Percentiles rank a stretch among this genome's conserved stretches.
phyloP scores from a whole-genome alignment of 2,797 vertebrate species.

The Vultur gryphus region DNA sequence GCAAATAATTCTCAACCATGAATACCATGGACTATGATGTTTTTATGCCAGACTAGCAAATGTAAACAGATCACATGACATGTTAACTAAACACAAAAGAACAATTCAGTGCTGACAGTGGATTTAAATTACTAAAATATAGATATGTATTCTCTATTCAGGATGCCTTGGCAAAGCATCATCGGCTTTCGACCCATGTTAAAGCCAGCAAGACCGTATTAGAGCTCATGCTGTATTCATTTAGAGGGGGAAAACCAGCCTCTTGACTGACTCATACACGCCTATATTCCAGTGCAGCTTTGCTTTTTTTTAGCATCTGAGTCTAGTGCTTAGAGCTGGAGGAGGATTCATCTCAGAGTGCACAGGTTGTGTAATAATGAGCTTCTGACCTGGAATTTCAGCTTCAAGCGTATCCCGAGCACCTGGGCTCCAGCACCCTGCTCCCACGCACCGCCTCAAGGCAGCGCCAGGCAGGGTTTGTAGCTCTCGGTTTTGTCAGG shows the following conservation, averaged over 20 bases:
- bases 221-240: not conserved
- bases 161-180: not conserved
- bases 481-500: not conserved
- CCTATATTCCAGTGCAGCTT: not conserved
- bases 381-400: slow-evolving; percentile 23
- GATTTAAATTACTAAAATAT: not conserved
- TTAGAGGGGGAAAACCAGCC: not conserved
- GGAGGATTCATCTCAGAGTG: not conserved
- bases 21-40: not conserved
- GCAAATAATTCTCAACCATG: not conserved
- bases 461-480: not conserved
- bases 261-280: not conserved
- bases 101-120: not conserved
- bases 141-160: not conserved
- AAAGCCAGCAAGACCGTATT: not conserved
- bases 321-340: not conserved
- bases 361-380: not conserved
- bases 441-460: not conserved
- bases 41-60: not conserved
- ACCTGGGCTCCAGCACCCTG: not conserved
- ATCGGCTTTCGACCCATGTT: not conserved
- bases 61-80: not conserved
- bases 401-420: not conserved
- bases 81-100: not conserved
- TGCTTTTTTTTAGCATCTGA: not conserved